These are phyloP conservation scores for Mormyrops attenuatus DNA, from an alignment of 2,797 vertebrate genomes.

Conservation along the genomic window DNA sequence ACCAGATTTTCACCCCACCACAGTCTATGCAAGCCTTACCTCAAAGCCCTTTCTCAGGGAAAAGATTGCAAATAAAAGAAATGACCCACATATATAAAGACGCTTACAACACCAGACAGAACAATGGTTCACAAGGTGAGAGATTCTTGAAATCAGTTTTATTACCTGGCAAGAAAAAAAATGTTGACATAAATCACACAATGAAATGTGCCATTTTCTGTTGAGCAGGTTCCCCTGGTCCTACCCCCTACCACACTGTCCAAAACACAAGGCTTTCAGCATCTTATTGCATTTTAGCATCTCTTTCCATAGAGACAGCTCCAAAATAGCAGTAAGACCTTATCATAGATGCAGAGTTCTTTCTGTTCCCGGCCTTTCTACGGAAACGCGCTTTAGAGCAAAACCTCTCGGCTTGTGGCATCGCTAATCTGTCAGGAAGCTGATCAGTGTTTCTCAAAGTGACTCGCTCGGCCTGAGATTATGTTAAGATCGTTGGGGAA, in stretches of 20 bases:
- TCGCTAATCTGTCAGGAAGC: constrained; percentile 9
- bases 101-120: neutral
- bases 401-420: neutral
- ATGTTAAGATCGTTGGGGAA: neutral
- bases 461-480: neutral
- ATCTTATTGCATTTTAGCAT: neutral
- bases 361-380: neutral
- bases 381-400: neutral
- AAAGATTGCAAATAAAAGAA: neutral
- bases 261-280: neutral
- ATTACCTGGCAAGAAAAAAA: neutral
- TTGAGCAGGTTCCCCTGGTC: neutral
- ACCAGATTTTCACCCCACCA: neutral
- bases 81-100: neutral
- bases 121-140: constrained; percentile 7
- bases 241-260: neutral
- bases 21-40: neutral
- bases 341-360: neutral
- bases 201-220: neutral
- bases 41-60: neutral
- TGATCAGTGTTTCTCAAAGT: constrained; percentile 4
- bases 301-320: neutral
- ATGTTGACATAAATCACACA: neutral
- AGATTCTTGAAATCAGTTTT: neutral
- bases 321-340: neutral